These are phyloP conservation scores for Mixornis gularis DNA, from an alignment of 2,113 vertebrate species.

Conservation along the genomic window DNA sequence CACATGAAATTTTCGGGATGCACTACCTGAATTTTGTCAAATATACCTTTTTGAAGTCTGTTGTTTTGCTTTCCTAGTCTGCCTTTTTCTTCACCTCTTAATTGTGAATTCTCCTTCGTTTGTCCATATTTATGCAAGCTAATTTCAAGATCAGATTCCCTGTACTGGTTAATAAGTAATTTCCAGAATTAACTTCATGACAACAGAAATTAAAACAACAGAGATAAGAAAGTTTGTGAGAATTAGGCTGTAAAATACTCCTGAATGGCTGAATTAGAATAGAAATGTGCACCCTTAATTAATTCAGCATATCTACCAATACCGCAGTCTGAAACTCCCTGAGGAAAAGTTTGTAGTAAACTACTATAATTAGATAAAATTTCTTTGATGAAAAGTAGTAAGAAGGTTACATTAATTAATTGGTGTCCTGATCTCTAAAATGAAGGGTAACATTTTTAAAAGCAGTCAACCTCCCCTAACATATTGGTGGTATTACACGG, in stretches of 20 bases:
- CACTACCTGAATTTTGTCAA: background rate
- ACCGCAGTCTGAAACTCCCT: conserved; percentile 13
- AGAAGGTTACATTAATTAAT: background rate
- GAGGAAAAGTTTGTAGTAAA: conserved; percentile 23
- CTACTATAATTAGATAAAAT: background rate
- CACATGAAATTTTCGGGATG: background rate
- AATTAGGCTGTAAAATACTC: background rate
- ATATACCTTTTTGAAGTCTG: background rate
- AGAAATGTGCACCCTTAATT: background rate
- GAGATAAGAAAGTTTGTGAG: background rate
- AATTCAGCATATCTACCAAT: background rate
- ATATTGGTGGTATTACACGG: background rate
- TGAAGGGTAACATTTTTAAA: background rate
- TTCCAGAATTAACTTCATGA: background rate
- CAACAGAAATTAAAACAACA: background rate
- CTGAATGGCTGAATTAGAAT: background rate
- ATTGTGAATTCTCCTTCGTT: background rate
- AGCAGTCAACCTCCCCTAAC: background rate
- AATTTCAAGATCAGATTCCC: background rate
- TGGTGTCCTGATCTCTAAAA: background rate
- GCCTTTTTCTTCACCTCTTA: background rate
- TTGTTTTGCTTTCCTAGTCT: background rate
- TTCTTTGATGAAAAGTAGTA: background rate
- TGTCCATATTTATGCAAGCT: background rate
- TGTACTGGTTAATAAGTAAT: background rate